Evolutionary conservation across 2,113 vertebrate genomes (phyloP).

Genomic region (Callionymus lyra): DNA sequence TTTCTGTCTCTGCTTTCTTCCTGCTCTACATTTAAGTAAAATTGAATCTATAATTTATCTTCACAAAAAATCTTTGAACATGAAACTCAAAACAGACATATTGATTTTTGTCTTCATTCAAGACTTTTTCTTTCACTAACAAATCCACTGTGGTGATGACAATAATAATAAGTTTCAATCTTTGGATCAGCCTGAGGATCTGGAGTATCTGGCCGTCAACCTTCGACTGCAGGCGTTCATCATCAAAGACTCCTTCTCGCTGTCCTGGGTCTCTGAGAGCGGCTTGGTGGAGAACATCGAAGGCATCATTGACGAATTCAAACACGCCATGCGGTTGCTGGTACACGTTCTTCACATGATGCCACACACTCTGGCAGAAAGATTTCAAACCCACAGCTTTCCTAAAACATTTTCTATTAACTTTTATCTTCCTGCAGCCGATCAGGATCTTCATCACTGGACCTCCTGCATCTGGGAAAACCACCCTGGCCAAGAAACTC

Average conservation of each 20-base stretch:
- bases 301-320: slow-evolving; percentile 76
- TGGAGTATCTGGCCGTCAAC: slow-evolving; percentile 74
- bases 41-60: too few relatives aligned
- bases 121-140: too few relatives aligned
- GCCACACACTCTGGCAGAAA: too few relatives aligned
- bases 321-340: slow-evolving; percentile 68
- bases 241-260: slow-evolving; percentile 73
- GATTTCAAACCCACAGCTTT: background rate
- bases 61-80: too few relatives aligned
- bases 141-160: too few relatives aligned
- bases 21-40: too few relatives aligned
- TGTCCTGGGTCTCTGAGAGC: slow-evolving; percentile 72
- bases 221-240: slow-evolving; percentile 68
- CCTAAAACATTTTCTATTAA: too few relatives aligned
- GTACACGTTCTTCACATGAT: slow-evolving; percentile 56
- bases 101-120: too few relatives aligned
- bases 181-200: slow-evolving; percentile 65
- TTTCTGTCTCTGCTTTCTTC: too few relatives aligned
- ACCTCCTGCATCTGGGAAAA: slow-evolving; percentile 86
- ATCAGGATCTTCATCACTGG: slow-evolving; percentile 79
- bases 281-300: slow-evolving; percentile 81
- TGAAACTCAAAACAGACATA: too few relatives aligned
- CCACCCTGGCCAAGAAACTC: slow-evolving; percentile 68
- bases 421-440: slow-evolving; percentile 69
- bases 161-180: too few relatives aligned